Base-by-base conservation (phyloP, 2,888 invertebrate genomes). In the Rhingia rostrata region DNA sequence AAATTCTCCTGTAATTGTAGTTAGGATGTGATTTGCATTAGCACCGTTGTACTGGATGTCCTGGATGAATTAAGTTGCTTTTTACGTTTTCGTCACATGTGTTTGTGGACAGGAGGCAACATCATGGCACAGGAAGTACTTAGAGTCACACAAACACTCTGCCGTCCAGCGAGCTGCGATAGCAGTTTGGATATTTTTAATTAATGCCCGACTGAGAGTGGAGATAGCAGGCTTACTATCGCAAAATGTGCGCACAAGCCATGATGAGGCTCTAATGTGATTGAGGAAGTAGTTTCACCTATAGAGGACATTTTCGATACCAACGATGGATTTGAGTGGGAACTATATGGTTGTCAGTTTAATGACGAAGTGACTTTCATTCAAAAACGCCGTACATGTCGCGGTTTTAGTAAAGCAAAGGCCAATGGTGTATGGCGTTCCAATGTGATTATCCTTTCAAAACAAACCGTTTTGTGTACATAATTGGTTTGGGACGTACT, bases 11-110 rank as follows among this genome's bases (percentile, higher is more conserved):
- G 56, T 64, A 83, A 69, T 79, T 83, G 83, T 73, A 79, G 83
- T 73, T 64, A 67, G 83, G 67, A 83, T 83, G 79, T 79, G 73
- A 83, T 83, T 83, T 83, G 83, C 79, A 83, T 83, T 83, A 83
- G 69, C 83, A 73, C 79, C 72, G 75, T 79, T 83, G 83, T 83
- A 72, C 72, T 56, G 60, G 54, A 77, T 66, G 67, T 83, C 63
- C 78, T 82, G 70, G 64, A 61, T 67, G 61, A 54, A 74, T 69
- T 45, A 41, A 60, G 51, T 67, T 54, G 54, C 6, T 22, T 54
- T 78, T 72, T 72, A 64, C 7, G 14, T 30, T 37, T 54, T 33
- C 35, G 14, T 6, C 45, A 33, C 37, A 32, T 58, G 30, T 58
- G 58, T 45, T 63, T 51, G 54, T 9, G 47, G 35, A 66, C 45